Evolutionary conservation across 2,113 vertebrate genomes (phyloP), one percentile per base, ranked within the genome.

Genomic region (Nymphicus hollandicus): DNA sequence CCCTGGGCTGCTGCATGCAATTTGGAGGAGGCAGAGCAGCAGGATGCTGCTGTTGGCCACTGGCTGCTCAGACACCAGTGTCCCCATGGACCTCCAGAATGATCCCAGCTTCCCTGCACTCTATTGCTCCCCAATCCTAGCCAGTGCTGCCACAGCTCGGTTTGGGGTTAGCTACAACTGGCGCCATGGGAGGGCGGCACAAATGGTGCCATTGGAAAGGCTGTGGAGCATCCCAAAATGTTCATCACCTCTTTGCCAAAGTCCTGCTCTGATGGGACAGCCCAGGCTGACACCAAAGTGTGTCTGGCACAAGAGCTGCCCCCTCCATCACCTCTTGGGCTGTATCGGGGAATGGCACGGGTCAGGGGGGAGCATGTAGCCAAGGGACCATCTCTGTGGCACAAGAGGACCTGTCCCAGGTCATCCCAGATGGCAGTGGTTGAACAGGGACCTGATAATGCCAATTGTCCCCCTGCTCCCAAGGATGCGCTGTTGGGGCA

Each of bases 111-210:
- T 56, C 33, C 37, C 60, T 46, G 68, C 1, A 2, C 60, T 37
- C 39, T 11, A 20, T 39, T 29, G 69, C 29, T 70, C 76, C 56
- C 1, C 20, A 3, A 7, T 37, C 50, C 47, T 44, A 24, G 49
- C 9, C 56, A 52, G 15, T 2, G 5, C 47, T 1, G 5, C 55
- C 27, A 14, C 1, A 1, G 56, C 49, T 77, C 2, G 0, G 25
- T 53, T 46, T 71, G 50, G 44, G 39, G 81, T 71, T 28, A 90
- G n/a, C 50, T 8, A 2, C 16, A 28, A 22, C 52, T 27, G 47
- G 17, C 44, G 41, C 16, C 1, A 3, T 1, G 4, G 50, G 44
- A 73, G 12, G 18, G 16, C 2, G 7, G 63, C 50, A 77, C 11
- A 22, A 52, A 39, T 6, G 18, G 27, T 41, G 44, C 70, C 41